These are phyloP conservation scores for Garrulus glandarius DNA, from an alignment of 2,797 vertebrate species.

Conservation along the genomic window DNA sequence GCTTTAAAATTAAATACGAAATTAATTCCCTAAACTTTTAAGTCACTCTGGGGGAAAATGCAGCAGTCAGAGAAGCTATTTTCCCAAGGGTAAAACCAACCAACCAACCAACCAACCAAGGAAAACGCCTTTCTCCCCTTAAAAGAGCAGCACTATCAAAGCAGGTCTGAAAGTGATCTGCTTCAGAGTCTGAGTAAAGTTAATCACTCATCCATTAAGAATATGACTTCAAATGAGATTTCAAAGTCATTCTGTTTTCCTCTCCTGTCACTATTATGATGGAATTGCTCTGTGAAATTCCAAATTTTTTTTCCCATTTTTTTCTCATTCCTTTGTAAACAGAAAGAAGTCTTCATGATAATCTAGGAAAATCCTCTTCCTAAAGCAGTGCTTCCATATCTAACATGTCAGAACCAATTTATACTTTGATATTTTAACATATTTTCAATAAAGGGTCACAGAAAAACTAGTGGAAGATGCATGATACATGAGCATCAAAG, in stretches of 20 bases:
- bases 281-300: not conserved
- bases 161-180: not conserved
- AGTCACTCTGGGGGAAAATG: not conserved
- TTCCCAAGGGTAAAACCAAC: not conserved
- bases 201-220: not conserved
- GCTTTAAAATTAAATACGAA: not conserved
- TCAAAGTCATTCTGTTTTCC: not conserved
- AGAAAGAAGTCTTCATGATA: not conserved
- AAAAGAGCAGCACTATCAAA: not conserved
- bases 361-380: not conserved
- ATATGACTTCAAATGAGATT: not conserved
- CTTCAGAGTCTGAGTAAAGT: not conserved
- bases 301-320: not conserved
- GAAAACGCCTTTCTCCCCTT: not conserved
- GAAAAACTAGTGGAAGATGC: not conserved
- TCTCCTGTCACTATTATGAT: not conserved
- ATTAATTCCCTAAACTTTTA: not conserved
- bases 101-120: not conserved
- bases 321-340: not conserved
- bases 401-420: not conserved
- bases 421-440: not conserved
- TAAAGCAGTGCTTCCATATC: not conserved
- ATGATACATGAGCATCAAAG: not conserved
- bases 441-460: not conserved
- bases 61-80: not conserved